Percentiles rank a stretch among this genome's conserved stretches.
Evolutionary conservation across 2,113 vertebrate genomes (phyloP).

Genomic region (Marmota monax): DNA sequence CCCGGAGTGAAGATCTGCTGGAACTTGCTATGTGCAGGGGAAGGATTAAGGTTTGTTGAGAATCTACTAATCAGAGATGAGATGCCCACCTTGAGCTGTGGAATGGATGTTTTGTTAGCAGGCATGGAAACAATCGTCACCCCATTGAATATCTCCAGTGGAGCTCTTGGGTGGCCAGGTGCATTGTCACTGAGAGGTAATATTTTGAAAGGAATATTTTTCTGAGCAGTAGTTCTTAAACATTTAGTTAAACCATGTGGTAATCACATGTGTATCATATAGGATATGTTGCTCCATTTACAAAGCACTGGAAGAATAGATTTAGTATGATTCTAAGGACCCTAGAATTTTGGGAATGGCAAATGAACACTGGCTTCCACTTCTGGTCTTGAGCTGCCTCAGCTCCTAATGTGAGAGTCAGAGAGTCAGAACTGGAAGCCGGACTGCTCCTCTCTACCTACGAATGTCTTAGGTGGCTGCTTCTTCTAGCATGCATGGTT

Average conservation of each 20-base stretch:
- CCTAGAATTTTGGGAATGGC: neutral
- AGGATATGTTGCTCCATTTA: neutral
- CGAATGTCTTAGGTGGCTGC: neutral
- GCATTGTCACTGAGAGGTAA: neutral
- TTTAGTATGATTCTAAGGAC: neutral
- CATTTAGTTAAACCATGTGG: neutral
- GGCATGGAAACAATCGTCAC: neutral
- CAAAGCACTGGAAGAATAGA: neutral
- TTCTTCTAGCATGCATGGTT: too few species aligned
- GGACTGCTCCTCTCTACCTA: neutral
- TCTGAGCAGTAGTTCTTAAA: neutral
- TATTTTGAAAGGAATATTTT: neutral
- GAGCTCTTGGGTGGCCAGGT: neutral
- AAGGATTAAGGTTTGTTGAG: neutral
- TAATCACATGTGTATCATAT: neutral
- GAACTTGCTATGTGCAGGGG: fast-evolving
- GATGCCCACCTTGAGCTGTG: neutral
- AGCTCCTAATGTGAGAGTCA: neutral
- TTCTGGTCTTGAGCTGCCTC: neutral
- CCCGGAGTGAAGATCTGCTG: fast-evolving
- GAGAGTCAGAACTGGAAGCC: neutral
- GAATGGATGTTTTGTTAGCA: neutral
- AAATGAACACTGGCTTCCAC: neutral
- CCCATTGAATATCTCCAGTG: neutral
- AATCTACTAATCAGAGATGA: fast-evolving